These are phyloP conservation scores for Drosophila sturtevanti DNA, from an alignment of 1,140 invertebrate species.

Conservation along the genomic window DNA sequence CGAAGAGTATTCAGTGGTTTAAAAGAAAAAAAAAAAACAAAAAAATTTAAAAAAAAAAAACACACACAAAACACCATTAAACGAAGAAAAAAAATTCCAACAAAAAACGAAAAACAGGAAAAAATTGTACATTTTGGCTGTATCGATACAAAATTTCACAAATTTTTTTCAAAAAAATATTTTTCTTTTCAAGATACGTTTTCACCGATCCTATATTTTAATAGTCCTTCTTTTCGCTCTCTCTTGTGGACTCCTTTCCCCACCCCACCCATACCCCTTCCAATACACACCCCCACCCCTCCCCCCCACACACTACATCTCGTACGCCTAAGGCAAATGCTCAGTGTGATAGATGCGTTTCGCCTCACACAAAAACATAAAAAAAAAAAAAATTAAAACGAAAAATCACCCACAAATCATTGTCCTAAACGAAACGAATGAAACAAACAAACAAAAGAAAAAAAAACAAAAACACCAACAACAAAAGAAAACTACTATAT, in stretches of 20 bases:
- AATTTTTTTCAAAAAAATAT: slow-evolving; percentile 36
- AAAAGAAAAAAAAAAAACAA: background rate
- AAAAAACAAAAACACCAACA: slow-evolving; percentile 20
- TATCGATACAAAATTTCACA: slow-evolving; percentile 39
- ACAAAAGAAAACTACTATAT: background rate
- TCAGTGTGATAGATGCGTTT: slow-evolving; percentile 38
- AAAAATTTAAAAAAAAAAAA: background rate
- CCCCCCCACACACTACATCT: slow-evolving; percentile 22
- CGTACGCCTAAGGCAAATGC: slow-evolving; percentile 17
- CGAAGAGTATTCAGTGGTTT: slow-evolving; percentile 33
- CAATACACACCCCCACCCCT: background rate
- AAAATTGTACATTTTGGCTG: slow-evolving; percentile 57
- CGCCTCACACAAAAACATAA: slow-evolving; percentile 1
- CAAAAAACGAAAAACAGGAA: background rate
- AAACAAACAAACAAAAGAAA: slow-evolving; percentile 20
- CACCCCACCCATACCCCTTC: background rate
- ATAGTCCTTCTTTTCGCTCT: too few relatives aligned
- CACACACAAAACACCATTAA: too few relatives aligned
- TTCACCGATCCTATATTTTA: too few relatives aligned
- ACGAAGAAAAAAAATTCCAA: background rate
- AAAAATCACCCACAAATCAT: slow-evolving; percentile 26
- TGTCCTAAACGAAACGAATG: slow-evolving; percentile 41
- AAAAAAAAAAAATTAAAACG: slow-evolving; percentile 36
- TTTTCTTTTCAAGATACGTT: background rate
- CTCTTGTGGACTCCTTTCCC: background rate